Percentiles rank a stretch among this genome's conserved stretches.
phyloP scores from a whole-genome alignment of 2,888 invertebrate species.

The Acronicta alni region DNA sequence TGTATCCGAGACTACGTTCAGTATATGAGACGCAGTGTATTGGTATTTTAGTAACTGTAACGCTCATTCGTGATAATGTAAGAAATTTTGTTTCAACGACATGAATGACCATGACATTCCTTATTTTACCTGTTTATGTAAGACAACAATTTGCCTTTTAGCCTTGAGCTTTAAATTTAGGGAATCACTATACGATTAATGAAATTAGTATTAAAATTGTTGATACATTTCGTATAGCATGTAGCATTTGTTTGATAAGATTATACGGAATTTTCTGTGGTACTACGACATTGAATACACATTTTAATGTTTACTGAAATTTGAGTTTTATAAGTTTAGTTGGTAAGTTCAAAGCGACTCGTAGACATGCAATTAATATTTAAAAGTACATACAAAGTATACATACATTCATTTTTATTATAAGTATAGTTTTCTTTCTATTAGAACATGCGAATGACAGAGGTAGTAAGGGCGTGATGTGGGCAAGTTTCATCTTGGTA shows the following conservation, averaged over 20 bases:
- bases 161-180: conserved; percentile 60
- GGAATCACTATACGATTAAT: conserved; percentile 49
- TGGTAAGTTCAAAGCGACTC: conserved; percentile 38
- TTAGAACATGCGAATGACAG: conserved; percentile 33
- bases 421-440: conserved; percentile 47
- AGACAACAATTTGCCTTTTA: conserved; percentile 56
- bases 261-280: conserved; percentile 42
- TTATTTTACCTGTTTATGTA: conserved; percentile 60
- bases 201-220: conserved; percentile 51
- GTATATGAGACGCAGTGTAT: conserved; percentile 37
- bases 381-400: conserved; percentile 56
- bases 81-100: conserved; percentile 59
- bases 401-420: conserved; percentile 42
- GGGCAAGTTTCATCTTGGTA: conserved; percentile 29
- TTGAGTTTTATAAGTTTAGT: conserved; percentile 33
- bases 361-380: conserved; percentile 57
- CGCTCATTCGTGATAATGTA: conserved; percentile 56
- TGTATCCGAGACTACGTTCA: conserved; percentile 46
- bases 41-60: conserved; percentile 48
- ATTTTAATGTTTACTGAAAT: conserved; percentile 39
- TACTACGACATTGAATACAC: conserved; percentile 46
- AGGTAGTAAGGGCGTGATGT: conserved; percentile 22
- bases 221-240: conserved; percentile 43
- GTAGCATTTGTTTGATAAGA: conserved; percentile 43
- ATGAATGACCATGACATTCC: conserved; percentile 65